Base-by-base conservation (phyloP, 2,888 invertebrate species). In the Chrysolina haemoptera region DNA sequence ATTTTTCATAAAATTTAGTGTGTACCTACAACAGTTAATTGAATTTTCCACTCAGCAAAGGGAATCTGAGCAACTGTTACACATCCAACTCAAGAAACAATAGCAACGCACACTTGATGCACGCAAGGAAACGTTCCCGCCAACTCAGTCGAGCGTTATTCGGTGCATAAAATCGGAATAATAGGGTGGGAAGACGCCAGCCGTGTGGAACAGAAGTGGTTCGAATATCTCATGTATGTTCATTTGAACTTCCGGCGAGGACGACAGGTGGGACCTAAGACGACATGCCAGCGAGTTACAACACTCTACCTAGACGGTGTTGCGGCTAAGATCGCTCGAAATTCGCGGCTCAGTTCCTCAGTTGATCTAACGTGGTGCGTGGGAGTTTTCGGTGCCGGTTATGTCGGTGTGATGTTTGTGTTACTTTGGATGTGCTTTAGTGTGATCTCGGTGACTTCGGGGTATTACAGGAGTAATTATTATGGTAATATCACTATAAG, bases 151-250 rank as follows among this genome's bases (percentile, higher is more conserved):
- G 74, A 76, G 76, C 78, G 73, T 75, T 69, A 40, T 43, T 62
- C 46, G 55, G 73, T 64, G 68, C 71, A 74, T 74, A 70, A 71
- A 70, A 77, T 79, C 67, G 70, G 70, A 76, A 79, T 79, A 77
- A 79, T 77, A 76, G 79, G 79, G 79, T 79, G 79, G 79, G 79
- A 79, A 79, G 71, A 73, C 70, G 48, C 65, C 79, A 78, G 74
- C 75, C 71, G 71, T 71, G 79, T 74, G 79, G 78, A 79, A 79
- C 79, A 75, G 72, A 77, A 79, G 78, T 74, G 76, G 79, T 74
- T 79, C 76, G 78, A 75, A 78, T 77, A 78, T 78, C 79, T 79
- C 73, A 76, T 73, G 77, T 76, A 76, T 74, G 74, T 74, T 74
- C 71, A 74, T 73, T 75, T 78, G 75, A 76, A 79, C 77, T 79